Evolutionary conservation across 2,113 vertebrate genomes (phyloP).

Genomic region (Eupsittula cactorum): DNA sequence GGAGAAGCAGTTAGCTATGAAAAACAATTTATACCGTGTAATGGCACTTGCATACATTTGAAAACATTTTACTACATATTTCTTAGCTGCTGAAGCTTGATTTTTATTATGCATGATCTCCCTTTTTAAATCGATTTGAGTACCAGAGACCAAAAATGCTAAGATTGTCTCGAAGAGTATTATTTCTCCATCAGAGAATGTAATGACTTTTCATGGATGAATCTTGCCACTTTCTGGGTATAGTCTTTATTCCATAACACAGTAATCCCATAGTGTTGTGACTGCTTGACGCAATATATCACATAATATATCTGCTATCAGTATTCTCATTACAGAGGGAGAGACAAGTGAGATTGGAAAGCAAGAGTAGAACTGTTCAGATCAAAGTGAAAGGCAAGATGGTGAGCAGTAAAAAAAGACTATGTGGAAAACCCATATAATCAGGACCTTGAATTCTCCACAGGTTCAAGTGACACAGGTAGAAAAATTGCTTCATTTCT

Average conservation of each 20-base stretch:
- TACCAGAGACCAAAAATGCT: neutral
- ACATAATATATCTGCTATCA: conserved; percentile 4
- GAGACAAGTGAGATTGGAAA: conserved; percentile 34
- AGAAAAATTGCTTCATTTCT: neutral
- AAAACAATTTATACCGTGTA: neutral
- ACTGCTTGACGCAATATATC: neutral
- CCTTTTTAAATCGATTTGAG: neutral
- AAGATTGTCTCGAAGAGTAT: neutral
- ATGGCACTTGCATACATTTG: neutral
- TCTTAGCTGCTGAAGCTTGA: neutral
- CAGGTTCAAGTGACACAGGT: neutral
- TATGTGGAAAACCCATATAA: conserved; percentile 10
- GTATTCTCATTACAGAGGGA: conserved; percentile 15
- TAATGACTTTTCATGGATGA: neutral
- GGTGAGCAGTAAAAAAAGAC: neutral
- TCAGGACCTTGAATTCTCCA: neutral
- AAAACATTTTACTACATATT: neutral
- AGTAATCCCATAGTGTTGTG: neutral
- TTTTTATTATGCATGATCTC: neutral
- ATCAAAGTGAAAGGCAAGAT: conserved; percentile 27
- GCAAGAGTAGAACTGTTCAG: conserved; percentile 4
- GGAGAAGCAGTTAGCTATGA: neutral
- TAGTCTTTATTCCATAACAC: neutral
- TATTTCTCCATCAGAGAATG: neutral
- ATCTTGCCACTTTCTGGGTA: neutral